Base-by-base conservation (phyloP, 2,888 invertebrate species). In the Cephus pygmeus region DNA sequence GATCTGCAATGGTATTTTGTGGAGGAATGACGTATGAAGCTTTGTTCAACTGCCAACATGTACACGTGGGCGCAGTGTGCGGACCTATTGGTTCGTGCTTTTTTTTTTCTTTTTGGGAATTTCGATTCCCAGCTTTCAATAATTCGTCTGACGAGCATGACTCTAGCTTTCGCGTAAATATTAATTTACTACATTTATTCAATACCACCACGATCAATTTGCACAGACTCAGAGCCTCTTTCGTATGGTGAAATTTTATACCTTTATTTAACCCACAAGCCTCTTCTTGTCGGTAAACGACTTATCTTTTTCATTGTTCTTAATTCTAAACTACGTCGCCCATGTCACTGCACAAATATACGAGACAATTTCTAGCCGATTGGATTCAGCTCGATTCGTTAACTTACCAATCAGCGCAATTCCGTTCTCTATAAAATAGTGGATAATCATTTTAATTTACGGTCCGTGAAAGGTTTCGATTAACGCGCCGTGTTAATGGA, bases 401-500 rank as follows among this genome's bases (percentile, higher is more conserved):
- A 56, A 56, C 9, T 9, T 56, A 56, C 56, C 56, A 56, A 23
- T 23, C 56, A 2, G 9, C 56, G 9, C 56, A 56, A 9, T 73
- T 34, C 40, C 31, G 4, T 73, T 73, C 30, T 34, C n/a, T 73
- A 71, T 73, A 71, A 76, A 76, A 69, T 40, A 9, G 15, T 34
- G 40, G 75, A 73, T 79, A 34, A 76, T 79, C 73, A 73, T 73
- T 69, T 73, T 15, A 76, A 69, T 76, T 73, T 68, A 76, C 73
- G 69, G 31, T 23, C 73, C 73, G 73, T 73, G 34, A 76, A 73
- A 76, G 68, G 23, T 56, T 73, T 76, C 73, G 34, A 73, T 73
- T 75, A 79, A 76, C 35, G 76, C 34, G 68, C 31, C 40, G 35
- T 34, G 31, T 34, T 79, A 76, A 73, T 73, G 76, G 76, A 76